These are phyloP conservation scores for Meloidogyne floridensis DNA, from an alignment of 1,140 invertebrate species.

Conservation along the genomic window DNA sequence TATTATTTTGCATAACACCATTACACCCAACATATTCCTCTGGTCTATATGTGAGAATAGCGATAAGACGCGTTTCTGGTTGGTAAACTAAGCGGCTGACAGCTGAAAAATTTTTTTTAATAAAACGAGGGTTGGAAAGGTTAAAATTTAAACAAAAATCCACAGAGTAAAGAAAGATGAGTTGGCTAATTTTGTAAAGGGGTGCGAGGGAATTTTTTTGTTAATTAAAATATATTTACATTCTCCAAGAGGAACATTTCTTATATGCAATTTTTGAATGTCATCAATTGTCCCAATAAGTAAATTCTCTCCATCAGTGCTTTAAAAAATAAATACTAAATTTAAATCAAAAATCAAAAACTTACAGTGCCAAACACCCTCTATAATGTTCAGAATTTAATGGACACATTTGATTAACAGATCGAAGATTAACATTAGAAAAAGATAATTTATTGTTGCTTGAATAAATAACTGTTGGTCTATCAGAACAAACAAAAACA, in stretches of 20 bases:
- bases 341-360: background rate
- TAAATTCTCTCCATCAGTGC: slow-evolving; percentile 81
- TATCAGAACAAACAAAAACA: slow-evolving; percentile 96
- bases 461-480: slow-evolving; percentile 97
- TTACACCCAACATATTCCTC: slow-evolving; percentile 66
- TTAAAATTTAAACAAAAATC: background rate
- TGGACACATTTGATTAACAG: slow-evolving; percentile 97
- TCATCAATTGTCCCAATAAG: slow-evolving; percentile 76
- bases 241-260: slow-evolving; percentile 88
- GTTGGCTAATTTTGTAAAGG: too few species aligned
- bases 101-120: slow-evolving; percentile 4
- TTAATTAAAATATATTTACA: slow-evolving; percentile 67
- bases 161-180: background rate
- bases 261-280: slow-evolving; percentile 62
- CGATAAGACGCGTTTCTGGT: slow-evolving; percentile 88
- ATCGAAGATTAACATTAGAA: slow-evolving; percentile 96
- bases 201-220: too few species aligned
- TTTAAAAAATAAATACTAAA: background rate
- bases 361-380: slow-evolving; percentile 76
- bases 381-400: slow-evolving; percentile 73
- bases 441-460: slow-evolving; percentile 98
- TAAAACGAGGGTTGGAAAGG: background rate
- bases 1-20: background rate
- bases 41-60: slow-evolving; percentile 83
- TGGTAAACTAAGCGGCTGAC: slow-evolving; percentile 75